Evolutionary conservation across 2,113 vertebrate genomes (phyloP).

Genomic region (Colaptes auratus): DNA sequence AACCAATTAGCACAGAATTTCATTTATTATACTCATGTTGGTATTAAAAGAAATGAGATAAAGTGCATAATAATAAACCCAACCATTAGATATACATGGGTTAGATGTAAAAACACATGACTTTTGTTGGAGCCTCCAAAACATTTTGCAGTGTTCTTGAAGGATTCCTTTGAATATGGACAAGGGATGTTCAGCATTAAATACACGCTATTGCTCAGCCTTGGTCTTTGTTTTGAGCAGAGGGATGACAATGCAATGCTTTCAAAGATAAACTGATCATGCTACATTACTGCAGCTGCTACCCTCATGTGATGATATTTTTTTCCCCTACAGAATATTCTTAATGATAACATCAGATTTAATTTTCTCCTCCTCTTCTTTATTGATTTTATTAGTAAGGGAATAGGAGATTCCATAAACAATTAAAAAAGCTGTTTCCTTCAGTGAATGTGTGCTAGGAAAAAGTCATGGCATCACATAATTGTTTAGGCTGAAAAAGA

Average conservation of each 20-base stretch:
- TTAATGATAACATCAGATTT: not conserved
- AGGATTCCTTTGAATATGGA: not conserved
- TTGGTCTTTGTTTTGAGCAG: not conserved
- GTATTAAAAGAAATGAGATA: not conserved
- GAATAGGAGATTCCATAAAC: not conserved
- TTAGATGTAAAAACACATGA: not conserved
- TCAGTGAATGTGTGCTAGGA: not conserved
- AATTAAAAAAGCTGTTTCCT: not conserved
- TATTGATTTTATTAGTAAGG: not conserved
- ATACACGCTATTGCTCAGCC: not conserved
- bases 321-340: not conserved
- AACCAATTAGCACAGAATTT: not conserved
- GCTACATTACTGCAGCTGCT: not conserved
- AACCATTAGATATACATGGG: not conserved
- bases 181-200: not conserved
- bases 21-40: not conserved
- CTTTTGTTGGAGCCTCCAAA: not conserved
- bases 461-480: not conserved
- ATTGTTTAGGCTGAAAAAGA: not conserved
- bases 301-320: not conserved
- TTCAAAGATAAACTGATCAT: not conserved
- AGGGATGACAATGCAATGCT: rapidly evolving
- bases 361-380: not conserved
- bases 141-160: not conserved
- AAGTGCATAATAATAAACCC: not conserved